A percentile compares a stretch with the other conserved stretches of the same genome.
Evolutionary conservation across 2,113 vertebrate genomes (phyloP).

Genomic region (Jacana jacana): DNA sequence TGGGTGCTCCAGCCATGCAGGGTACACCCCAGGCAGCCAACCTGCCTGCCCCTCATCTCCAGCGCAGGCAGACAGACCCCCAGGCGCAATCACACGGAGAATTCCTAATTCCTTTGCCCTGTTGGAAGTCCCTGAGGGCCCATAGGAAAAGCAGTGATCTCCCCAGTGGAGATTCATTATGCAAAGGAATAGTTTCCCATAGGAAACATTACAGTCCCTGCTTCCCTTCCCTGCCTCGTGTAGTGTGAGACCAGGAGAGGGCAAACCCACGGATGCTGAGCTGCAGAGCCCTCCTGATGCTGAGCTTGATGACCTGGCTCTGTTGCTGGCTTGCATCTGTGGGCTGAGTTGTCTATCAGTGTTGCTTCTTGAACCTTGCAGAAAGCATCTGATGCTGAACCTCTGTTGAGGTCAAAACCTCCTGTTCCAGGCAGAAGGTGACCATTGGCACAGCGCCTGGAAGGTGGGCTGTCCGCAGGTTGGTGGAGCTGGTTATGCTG

Average conservation of each 20-base stretch:
- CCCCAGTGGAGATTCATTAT: background rate
- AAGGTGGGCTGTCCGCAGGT: background rate
- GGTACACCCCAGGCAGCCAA: background rate
- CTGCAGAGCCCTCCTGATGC: background rate
- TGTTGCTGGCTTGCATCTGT: background rate
- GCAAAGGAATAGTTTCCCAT: background rate
- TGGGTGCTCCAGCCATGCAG: background rate
- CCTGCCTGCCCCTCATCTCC: background rate
- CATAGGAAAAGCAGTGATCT: background rate
- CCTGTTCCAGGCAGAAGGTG: background rate
- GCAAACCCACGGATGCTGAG: background rate
- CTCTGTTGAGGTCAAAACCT: background rate
- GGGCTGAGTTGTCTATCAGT: background rate
- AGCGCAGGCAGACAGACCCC: background rate
- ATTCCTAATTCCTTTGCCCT: background rate
- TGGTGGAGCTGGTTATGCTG: rapidly evolving
- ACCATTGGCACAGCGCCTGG: rapidly evolving
- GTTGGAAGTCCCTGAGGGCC: background rate
- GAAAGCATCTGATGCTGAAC: background rate
- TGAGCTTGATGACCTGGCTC: background rate
- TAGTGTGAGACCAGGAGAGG: background rate
- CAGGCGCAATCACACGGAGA: background rate
- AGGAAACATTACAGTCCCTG: background rate
- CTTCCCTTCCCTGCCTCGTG: background rate
- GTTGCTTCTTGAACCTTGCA: background rate